A percentile compares a stretch with the other conserved stretches of the same genome.
These are phyloP conservation scores for Muscicapa adusta DNA, from an alignment of 2,113 vertebrate species.

Conservation along the genomic window DNA sequence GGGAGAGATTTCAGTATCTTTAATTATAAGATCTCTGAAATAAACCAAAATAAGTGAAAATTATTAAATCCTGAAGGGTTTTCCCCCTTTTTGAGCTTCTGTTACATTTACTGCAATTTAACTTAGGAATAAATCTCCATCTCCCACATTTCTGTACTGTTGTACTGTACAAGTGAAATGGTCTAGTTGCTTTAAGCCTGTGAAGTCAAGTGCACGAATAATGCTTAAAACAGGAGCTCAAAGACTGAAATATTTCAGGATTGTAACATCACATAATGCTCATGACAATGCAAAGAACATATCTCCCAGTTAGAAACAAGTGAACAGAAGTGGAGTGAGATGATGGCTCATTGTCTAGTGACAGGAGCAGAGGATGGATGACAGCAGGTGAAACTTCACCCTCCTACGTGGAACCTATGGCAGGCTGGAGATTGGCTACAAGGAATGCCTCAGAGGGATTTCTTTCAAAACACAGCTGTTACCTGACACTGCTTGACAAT, in stretches of 20 bases:
- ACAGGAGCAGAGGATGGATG: neutral
- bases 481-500: slow-evolving; percentile 11
- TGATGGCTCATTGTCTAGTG: neutral
- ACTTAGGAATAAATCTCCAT: neutral
- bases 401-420: neutral
- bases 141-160: neutral
- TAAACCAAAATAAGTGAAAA: neutral
- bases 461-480: slow-evolving; percentile 36
- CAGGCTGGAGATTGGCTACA: neutral
- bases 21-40: neutral
- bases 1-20: neutral
- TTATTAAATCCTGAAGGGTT: neutral
- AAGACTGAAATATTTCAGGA: neutral
- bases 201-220: neutral
- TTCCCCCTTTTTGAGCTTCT: neutral
- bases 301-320: neutral
- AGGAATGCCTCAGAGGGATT: slow-evolving; percentile 1
- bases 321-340: neutral
- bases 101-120: neutral
- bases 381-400: neutral
- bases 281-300: neutral
- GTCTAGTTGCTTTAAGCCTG: neutral
- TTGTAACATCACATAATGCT: fast-evolving
- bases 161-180: neutral
- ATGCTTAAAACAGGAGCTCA: neutral